Conservation (phyloP, 1,140 invertebrate species). For the Drosophila bifasciata region DNA sequence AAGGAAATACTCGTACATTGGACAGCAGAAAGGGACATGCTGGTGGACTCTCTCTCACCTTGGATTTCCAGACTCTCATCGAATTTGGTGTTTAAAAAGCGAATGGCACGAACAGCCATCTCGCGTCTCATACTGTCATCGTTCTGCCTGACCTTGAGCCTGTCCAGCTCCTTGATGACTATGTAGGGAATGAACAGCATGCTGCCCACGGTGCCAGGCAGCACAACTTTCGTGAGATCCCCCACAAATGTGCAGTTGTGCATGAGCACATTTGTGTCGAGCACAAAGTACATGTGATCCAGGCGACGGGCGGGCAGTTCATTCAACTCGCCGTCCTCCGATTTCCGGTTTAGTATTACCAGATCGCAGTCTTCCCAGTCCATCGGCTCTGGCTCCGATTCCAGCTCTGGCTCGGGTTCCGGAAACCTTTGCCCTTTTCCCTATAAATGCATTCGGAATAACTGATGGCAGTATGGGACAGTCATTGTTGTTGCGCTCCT, state of each 20-base stretch:
- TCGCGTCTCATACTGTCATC: slow-evolving; percentile 1
- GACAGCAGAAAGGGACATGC: no score
- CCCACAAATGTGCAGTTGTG: slow-evolving; percentile 30
- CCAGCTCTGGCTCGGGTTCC: background rate
- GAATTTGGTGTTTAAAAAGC: slow-evolving; percentile 68
- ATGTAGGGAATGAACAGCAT: slow-evolving; percentile 53
- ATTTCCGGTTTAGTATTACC: background rate
- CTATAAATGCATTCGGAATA: slow-evolving; percentile 18
- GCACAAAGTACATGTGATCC: slow-evolving; percentile 51
- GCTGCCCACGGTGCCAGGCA: slow-evolving; percentile 32
- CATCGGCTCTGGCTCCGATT: slow-evolving; percentile 30
- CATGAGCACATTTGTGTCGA: slow-evolving; percentile 59
- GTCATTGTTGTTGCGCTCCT: slow-evolving; percentile 20
- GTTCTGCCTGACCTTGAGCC: slow-evolving; percentile 47
- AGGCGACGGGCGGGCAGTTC: slow-evolving; percentile 18
- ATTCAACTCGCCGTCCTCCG: slow-evolving; percentile 8
- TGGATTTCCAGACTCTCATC: slow-evolving; percentile 61
- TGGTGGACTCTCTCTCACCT: slow-evolving; percentile 40
- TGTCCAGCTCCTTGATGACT: slow-evolving; percentile 71
- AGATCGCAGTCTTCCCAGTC: slow-evolving; percentile 37
- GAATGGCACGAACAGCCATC: slow-evolving; percentile 68
- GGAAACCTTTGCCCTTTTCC: background rate
- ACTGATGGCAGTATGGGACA: background rate
- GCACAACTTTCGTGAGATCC: slow-evolving; percentile 11
- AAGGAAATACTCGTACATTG: background rate